phyloP scores from a whole-genome alignment of 2,113 vertebrate species.

The Atrichornis clamosus region DNA sequence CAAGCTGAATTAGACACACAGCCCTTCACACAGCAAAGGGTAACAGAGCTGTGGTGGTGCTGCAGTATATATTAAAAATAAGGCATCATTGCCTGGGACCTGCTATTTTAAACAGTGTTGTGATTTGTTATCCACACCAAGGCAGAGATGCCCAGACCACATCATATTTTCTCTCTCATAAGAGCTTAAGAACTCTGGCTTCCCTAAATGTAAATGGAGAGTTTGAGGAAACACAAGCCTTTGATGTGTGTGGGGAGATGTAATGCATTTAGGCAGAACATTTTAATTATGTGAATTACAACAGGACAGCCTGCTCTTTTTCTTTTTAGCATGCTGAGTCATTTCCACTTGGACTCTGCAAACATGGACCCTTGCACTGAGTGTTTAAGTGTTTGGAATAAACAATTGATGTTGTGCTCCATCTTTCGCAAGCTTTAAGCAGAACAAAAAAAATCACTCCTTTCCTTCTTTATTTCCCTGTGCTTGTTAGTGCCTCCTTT shows the following conservation, averaged over 20 bases:
- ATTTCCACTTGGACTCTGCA: conserved; percentile 58
- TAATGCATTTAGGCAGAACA: conserved; percentile 49
- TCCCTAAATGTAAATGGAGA: conserved; percentile 33
- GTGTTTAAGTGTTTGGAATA: conserved; percentile 41
- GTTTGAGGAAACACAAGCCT: conserved; percentile 31
- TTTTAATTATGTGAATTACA: conserved; percentile 58
- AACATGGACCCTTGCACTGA: conserved; percentile 1
- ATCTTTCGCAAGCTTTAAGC: not conserved
- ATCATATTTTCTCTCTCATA: not conserved
- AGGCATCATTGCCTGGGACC: not conserved
- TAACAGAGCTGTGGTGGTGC: not conserved
- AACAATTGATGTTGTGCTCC: conserved; percentile 8
- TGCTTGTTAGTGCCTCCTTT: not conserved
- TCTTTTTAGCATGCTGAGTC: conserved; percentile 46
- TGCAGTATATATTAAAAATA: not conserved
- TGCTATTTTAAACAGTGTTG: not conserved
- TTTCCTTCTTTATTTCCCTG: not conserved
- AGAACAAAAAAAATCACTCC: not conserved
- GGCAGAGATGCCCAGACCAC: not conserved
- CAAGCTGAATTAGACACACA: not conserved
- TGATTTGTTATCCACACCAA: not conserved
- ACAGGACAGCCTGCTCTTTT: conserved; percentile 25
- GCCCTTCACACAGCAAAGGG: not conserved
- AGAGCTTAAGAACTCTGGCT: conserved; percentile 2
- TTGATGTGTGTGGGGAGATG: conserved; percentile 44